phyloP scores from a whole-genome alignment of 2,888 invertebrate genomes.

The Gortyna flavago region DNA sequence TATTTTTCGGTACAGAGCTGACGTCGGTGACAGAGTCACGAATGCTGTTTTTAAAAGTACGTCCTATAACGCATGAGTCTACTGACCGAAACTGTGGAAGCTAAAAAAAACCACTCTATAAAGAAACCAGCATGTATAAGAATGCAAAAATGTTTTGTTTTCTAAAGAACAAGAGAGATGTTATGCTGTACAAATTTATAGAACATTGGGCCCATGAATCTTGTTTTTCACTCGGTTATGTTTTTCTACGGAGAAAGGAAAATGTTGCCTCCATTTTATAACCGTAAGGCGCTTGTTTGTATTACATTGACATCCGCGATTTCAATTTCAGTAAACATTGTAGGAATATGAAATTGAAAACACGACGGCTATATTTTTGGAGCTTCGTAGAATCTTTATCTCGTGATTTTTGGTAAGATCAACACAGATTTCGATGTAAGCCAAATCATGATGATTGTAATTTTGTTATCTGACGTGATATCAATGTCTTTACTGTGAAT shows the following conservation, averaged over 20 bases:
- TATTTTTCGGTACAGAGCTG: background rate
- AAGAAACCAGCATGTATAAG: constrained; percentile 18
- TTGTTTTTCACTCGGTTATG: constrained; percentile 52
- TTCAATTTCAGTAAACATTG: constrained; percentile 44
- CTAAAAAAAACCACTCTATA: background rate
- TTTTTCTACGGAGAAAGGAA: constrained; percentile 50
- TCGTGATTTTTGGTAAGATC: background rate
- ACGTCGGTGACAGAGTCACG: too few relatives aligned
- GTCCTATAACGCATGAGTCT: background rate
- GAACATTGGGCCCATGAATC: constrained; percentile 35
- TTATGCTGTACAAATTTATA: constrained; percentile 46
- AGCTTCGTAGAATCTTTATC: constrained; percentile 1
- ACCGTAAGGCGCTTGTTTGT: constrained; percentile 48
- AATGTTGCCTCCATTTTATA: constrained; percentile 53
- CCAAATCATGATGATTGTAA: background rate
- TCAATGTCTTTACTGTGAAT: background rate
- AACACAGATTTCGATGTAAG: background rate
- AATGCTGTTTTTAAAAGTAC: background rate
- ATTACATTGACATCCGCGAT: constrained; percentile 46
- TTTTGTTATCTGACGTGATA: background rate
- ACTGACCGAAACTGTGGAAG: background rate
- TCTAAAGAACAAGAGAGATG: constrained; percentile 28
- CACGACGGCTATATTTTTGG: constrained; percentile 26
- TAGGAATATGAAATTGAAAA: constrained; percentile 19
- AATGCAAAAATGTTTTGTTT: constrained; percentile 29